These are phyloP conservation scores for Brachionus koreanus DNA, from an alignment of 1,140 invertebrate species.

Conservation along the genomic window DNA sequence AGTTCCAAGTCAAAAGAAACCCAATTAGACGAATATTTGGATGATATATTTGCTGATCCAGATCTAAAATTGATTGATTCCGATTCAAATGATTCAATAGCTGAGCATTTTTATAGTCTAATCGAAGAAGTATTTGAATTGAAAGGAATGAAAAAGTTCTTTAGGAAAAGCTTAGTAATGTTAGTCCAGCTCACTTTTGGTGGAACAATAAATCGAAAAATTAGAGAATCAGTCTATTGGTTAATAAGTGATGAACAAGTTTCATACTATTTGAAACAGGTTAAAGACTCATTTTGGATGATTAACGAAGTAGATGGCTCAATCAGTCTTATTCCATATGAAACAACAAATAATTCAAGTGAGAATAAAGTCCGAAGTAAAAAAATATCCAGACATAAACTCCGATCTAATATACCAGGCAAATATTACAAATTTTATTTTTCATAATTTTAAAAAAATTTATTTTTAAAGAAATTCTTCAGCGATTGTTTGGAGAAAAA, in stretches of 20 bases:
- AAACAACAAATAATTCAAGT: slow-evolving; percentile 60
- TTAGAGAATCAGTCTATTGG: slow-evolving; percentile 78
- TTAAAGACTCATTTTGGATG: slow-evolving; percentile 82
- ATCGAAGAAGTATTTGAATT: slow-evolving; percentile 84
- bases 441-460: background rate
- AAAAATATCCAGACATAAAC: slow-evolving; percentile 55
- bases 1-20: slow-evolving; percentile 25
- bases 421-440: background rate
- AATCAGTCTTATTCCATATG: slow-evolving; percentile 52
- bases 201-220: slow-evolving; percentile 81
- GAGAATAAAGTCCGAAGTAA: slow-evolving; percentile 67
- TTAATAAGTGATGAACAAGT: slow-evolving; percentile 83
- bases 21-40: slow-evolving; percentile 51
- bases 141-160: slow-evolving; percentile 77
- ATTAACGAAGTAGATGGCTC: slow-evolving; percentile 67
- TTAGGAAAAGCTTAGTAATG: slow-evolving; percentile 77
- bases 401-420: slow-evolving; percentile 58
- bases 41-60: slow-evolving; percentile 54
- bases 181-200: slow-evolving; percentile 88
- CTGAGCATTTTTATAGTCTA: slow-evolving; percentile 77
- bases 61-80: slow-evolving; percentile 53
- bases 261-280: slow-evolving; percentile 75
- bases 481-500: slow-evolving; percentile 76
- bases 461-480: slow-evolving; percentile 65
- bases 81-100: slow-evolving; percentile 68